Evolutionary conservation across 2,888 invertebrate genomes (phyloP), one percentile per base, ranked within the genome.

Genomic region (Cryptus viduatorius): DNA sequence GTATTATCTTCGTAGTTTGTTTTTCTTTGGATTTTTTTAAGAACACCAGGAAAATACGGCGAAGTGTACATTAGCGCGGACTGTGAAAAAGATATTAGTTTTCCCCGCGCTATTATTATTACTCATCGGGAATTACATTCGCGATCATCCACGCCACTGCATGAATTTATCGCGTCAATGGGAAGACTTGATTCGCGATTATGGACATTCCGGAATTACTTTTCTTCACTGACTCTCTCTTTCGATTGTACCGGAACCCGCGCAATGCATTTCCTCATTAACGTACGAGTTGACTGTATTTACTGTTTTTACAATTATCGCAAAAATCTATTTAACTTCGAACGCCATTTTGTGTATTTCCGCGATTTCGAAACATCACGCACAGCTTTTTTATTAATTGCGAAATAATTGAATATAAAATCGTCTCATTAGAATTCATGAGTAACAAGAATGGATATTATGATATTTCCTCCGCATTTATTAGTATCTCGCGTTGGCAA

Each of bases 151-250:
- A 56, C 10, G 10, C 3, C 24, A 3, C 10, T 56, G 56, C 56
- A 10, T 53, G 10, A 7, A 12, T 19, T 10, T 4, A 12, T 37
- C 37, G 56, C 56, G 16, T 8, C 16, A n/a, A 29, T 46, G 10
- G 24, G 10, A 48, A 50, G 48, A 8, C 29, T 14, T 4, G 14
- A 48, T 16, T 19, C 29, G 46, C 19, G 24, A 68, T 31, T 48
- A 37, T 31, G 31, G 31, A 37, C 16, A 37, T 71, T 71, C 71
- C 19, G 53, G 53, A 71, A 31, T 71, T 56, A 37, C 37, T 56
- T 4, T 50, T 50, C 59, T 31, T 56, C 67, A 24, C 14, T 50
- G 14, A 16, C 29, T 50, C 24, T 71, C 50, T 19, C 73, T 50
- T 56, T 16, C 37, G 14, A 37, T 19, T 24, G 19, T 56, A 56